Base-by-base conservation (phyloP, 2,888 invertebrate species). In the Drosophila cracens region DNA sequence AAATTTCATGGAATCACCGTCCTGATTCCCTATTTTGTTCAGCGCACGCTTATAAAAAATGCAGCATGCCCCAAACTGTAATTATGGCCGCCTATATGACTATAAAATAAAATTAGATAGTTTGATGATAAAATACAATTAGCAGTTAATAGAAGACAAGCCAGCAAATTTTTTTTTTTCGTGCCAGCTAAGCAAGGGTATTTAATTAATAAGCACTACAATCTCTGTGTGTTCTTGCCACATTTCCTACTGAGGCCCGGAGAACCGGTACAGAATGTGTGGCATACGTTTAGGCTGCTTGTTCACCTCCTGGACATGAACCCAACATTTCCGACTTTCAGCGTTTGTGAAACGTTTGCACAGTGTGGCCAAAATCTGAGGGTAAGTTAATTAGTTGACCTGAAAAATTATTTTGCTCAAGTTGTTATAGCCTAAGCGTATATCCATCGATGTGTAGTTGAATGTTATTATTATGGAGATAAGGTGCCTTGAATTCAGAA, bases 301-400 rank as follows among this genome's bases (percentile, higher is more conserved):
- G 29, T 4, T 75, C n/a, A 40, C 10, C n/a, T 40, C 31, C n/a
- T 13, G 16, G 52, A 52, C 76, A 69, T 16, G 40, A 60, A 74
- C 63, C 74, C 25, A 43, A 33, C 46, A 51, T 66, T 46, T 59
- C 21, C 29, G 54, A 54, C 48, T 38, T 68, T 59, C 2, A 31
- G 21, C 46, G 13, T 38, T 52, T 62, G 46, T 63, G 65, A 65
- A 74, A 56, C 54, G 34, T 33, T 48, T 31, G 62, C 51, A 69
- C 58, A 70, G 69, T 54, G 61, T 65, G 87, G 87, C 89, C 89
- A 87, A 70, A 92, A 92, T 76, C 92, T 4, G 92, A 93, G 74
- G 93, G 93, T 90, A 71, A 58, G 71, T 56, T 13, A 40, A 21
- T 21, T 7, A 13, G 21, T 13, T 46, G 21, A 46, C 4, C 21